phyloP scores from a whole-genome alignment of 2,888 invertebrate genomes.

The Cephus nigrinus region DNA sequence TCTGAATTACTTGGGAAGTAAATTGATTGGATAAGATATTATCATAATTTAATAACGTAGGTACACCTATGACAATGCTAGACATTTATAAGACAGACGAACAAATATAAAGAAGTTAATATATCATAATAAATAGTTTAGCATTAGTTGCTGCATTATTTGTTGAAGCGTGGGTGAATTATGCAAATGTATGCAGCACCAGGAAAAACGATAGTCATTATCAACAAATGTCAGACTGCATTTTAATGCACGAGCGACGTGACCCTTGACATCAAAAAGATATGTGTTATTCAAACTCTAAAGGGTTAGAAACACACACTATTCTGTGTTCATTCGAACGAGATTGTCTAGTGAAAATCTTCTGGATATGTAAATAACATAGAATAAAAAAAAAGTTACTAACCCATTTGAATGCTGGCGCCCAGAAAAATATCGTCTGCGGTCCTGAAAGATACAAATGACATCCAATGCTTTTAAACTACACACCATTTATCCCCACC shows the following conservation, averaged over 20 bases:
- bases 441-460: constrained; percentile 78
- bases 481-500: neutral
- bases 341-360: neutral
- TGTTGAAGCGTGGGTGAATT: neutral
- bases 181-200: neutral
- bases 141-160: neutral
- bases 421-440: constrained; percentile 99
- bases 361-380: neutral
- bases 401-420: constrained; percentile 98
- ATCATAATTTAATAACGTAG: neutral
- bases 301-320: neutral
- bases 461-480: neutral
- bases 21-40: neutral
- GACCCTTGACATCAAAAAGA: neutral
- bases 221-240: neutral
- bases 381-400: constrained; percentile 55
- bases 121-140: neutral
- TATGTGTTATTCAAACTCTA: neutral
- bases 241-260: neutral
- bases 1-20: neutral
- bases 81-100: neutral
- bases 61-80: neutral
- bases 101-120: neutral
- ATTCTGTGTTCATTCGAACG: neutral
- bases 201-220: neutral